phyloP scores from a whole-genome alignment of 1,140 invertebrate genomes.

The Orius insidiosus region DNA sequence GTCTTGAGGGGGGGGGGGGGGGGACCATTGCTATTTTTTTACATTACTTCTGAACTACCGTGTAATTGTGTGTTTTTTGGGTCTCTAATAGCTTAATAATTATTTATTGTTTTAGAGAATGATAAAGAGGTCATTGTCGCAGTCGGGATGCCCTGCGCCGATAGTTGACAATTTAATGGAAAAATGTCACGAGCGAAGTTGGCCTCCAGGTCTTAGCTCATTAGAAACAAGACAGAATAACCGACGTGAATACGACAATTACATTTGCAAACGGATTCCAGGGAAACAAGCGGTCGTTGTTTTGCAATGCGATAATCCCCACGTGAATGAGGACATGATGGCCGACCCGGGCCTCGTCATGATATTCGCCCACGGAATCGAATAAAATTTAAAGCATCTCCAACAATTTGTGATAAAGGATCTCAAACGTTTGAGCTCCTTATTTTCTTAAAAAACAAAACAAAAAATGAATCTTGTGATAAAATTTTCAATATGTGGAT shows the following conservation, averaged over 20 bases:
- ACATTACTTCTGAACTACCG: background rate
- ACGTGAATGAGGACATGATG: constrained; percentile 91
- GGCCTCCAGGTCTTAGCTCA: constrained; percentile 82
- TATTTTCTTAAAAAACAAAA: too few species aligned
- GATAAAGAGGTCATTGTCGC: constrained; percentile 79
- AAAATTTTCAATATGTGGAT: too few species aligned
- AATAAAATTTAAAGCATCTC: constrained; percentile 31
- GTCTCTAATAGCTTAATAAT: background rate
- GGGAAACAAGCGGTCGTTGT: constrained; percentile 91
- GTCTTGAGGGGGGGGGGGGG: too few species aligned
- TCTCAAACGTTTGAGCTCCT: too few species aligned
- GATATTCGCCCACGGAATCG: constrained; percentile 96
- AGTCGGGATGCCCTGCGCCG: constrained; percentile 80
- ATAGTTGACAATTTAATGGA: constrained; percentile 91
- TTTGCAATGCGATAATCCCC: constrained; percentile 82
- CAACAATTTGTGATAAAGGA: too few species aligned
- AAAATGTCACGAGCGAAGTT: constrained; percentile 86
- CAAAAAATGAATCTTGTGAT: too few species aligned
- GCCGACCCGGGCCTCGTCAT: constrained; percentile 91
- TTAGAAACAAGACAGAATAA: constrained; percentile 87
- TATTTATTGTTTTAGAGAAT: constrained; percentile 44
- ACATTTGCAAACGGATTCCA: constrained; percentile 82
- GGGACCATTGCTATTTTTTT: background rate
- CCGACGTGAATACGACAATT: constrained; percentile 80
- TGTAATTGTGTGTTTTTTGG: background rate